A percentile compares a stretch with the other conserved stretches of the same genome.
These are phyloP conservation scores for Ceratosolen solmsi DNA, from an alignment of 1,140 invertebrate species.

Conservation along the genomic window DNA sequence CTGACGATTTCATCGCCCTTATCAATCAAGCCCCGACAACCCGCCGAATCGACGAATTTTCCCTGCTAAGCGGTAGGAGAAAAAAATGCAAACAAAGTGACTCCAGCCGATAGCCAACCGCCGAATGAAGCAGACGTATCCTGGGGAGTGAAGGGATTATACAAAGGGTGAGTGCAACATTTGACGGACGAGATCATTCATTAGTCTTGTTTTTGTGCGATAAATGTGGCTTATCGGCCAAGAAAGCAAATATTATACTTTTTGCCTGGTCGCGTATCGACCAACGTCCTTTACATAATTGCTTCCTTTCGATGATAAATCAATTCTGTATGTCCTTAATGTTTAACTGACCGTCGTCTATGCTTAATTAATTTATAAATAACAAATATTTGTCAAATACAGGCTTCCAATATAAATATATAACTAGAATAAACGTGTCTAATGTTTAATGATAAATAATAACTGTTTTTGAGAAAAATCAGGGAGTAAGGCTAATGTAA, in stretches of 20 bases:
- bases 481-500: too few species aligned
- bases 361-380: too few species aligned
- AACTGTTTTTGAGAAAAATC: too few species aligned
- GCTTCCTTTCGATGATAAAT: background rate
- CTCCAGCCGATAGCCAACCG: background rate
- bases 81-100: background rate
- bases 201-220: constrained; percentile 12
- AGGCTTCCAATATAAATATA: too few species aligned
- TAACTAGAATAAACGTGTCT: too few species aligned
- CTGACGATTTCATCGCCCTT: background rate
- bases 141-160: background rate
- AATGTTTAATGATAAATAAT: too few species aligned
- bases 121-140: background rate
- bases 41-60: background rate
- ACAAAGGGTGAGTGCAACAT: background rate
- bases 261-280: background rate
- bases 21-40: constrained; percentile 30
- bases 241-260: background rate
- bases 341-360: too few species aligned
- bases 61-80: background rate
- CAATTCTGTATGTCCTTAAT: background rate
- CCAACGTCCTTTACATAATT: background rate
- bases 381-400: too few species aligned
- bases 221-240: background rate
- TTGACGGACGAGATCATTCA: constrained; percentile 32